Percentiles rank a stretch among this genome's conserved stretches.
Evolutionary conservation across 1,140 invertebrate genomes (phyloP).

Genomic region (Druon quercuslanigerum): DNA sequence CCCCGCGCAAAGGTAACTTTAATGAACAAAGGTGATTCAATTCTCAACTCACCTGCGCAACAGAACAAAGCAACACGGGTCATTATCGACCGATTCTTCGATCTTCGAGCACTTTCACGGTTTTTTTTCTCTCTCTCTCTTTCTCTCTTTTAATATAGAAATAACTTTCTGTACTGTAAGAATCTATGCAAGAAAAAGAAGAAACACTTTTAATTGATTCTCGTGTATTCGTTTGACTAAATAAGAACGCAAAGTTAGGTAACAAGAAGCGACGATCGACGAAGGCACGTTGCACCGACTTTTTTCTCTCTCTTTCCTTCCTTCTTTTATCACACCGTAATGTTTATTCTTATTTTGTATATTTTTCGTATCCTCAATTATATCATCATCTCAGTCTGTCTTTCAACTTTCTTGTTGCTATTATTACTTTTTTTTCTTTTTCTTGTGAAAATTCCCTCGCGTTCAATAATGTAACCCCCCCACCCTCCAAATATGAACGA

Average conservation of each 20-base stretch:
- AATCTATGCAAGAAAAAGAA: conserved; percentile 41
- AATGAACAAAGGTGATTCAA: conserved; percentile 74
- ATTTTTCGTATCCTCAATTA: conserved; percentile 1
- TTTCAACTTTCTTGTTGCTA: conserved; percentile 10
- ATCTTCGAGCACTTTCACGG: conserved; percentile 72
- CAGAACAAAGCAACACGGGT: conserved; percentile 73
- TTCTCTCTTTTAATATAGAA: conserved; percentile 46
- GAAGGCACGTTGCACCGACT: conserved; percentile 38
- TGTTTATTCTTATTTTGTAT: conserved; percentile 26
- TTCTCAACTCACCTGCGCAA: conserved; percentile 76
- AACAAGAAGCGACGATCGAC: conserved; percentile 52
- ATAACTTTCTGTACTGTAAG: conserved; percentile 35
- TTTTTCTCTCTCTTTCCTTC: conserved; percentile 35
- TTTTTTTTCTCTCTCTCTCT: conserved; percentile 45
- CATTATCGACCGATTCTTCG: conserved; percentile 68
- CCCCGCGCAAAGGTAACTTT: conserved; percentile 74
- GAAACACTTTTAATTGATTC: conserved; percentile 36
- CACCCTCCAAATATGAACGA: conserved; percentile 61
- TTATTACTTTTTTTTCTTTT: conserved; percentile 44
- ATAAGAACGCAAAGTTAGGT: conserved; percentile 57
- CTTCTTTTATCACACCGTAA: conserved; percentile 2
- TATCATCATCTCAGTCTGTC: conserved; percentile 41
- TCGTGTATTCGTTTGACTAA: conserved; percentile 40
- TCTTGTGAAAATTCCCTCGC: conserved; percentile 44
- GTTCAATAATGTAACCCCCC: conserved; percentile 47